Base-by-base conservation (phyloP, 1,140 invertebrate genomes). In the Tetraneura akinire region DNA sequence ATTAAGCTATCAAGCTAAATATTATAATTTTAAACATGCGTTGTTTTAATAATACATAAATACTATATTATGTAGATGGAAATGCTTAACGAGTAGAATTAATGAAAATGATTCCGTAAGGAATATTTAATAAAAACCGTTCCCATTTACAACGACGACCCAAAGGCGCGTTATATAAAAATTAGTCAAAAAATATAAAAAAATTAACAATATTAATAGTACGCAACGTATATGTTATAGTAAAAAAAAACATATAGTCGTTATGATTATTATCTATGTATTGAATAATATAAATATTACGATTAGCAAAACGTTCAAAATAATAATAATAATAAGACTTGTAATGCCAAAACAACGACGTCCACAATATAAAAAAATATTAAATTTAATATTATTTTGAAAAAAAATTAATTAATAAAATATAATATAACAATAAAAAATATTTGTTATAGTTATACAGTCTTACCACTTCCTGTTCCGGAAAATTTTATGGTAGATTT, bases 381-480 rank as follows among this genome's bases (percentile, higher is more conserved):
- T 14, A 51, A 26, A 53, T 53, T 21, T 53, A 53, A 37, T 37
- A 37, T 4, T 37, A 4, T 37, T 4, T 37, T 8, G 32, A 8
- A 37, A 37, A 37, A 37, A 3, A 37, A 37, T 37, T 37, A 37
- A 37, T 4, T n/a, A 37, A 37, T 8, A 37, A 37, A 37, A 37
- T 37, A 37, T 37, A 37, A 8, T 37, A 37, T 37, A 37, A 37
- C 32, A 37, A 37, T 37, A 37, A 37, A 37, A 37, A 47, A 60
- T 47, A 23, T 78, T 62, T 26, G 18, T 60, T 18, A 78, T 45
- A 76, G 49, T 37, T 55, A 74, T 49, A 51, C 66, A 42, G 74
- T 78, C 74, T 78, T 78, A 78, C 74, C 74, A 78, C 74, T 78
- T 78, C 74, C 74, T 78, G 74, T 78, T 78, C 53, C 74, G 74